phyloP scores from a whole-genome alignment of 1,140 invertebrate genomes.

The Pseudoatta argentina region DNA sequence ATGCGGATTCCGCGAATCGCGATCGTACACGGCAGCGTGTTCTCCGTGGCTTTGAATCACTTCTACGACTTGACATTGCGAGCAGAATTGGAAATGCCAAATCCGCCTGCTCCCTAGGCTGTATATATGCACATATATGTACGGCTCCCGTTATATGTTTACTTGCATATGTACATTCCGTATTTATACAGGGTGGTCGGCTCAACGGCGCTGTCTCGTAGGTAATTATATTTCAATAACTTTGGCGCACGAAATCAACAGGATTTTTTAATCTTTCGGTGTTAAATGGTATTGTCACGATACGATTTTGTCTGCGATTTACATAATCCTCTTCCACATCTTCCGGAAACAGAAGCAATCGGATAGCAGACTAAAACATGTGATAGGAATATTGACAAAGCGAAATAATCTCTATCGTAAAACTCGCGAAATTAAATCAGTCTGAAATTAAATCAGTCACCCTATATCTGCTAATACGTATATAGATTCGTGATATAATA shows the following conservation, averaged over 20 bases:
- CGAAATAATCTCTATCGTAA: background rate
- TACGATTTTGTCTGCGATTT: background rate
- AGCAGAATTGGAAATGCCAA: conserved; percentile 69
- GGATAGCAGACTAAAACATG: background rate
- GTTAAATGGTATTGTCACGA: background rate
- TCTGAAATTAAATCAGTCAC: background rate
- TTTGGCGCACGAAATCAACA: background rate
- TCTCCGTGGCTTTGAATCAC: conserved; percentile 62
- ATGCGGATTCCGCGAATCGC: conserved; percentile 58
- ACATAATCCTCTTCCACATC: background rate
- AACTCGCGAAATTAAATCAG: background rate
- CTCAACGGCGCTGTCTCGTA: background rate
- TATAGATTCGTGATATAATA: conserved; percentile 18
- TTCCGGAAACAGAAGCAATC: background rate
- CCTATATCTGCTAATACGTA: conserved; percentile 31
- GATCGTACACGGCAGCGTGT: conserved; percentile 55
- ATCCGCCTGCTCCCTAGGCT: conserved; percentile 63
- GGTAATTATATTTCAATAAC: background rate
- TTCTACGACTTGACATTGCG: conserved; percentile 57
- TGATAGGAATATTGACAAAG: background rate
- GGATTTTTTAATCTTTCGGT: background rate
- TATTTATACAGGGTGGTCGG: conserved; percentile 51
- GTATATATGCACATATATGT: conserved; percentile 43
- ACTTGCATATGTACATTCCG: conserved; percentile 25
- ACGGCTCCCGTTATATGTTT: conserved; percentile 29